phyloP scores from a whole-genome alignment of 2,888 invertebrate species.

The Heliconius charithonia region DNA sequence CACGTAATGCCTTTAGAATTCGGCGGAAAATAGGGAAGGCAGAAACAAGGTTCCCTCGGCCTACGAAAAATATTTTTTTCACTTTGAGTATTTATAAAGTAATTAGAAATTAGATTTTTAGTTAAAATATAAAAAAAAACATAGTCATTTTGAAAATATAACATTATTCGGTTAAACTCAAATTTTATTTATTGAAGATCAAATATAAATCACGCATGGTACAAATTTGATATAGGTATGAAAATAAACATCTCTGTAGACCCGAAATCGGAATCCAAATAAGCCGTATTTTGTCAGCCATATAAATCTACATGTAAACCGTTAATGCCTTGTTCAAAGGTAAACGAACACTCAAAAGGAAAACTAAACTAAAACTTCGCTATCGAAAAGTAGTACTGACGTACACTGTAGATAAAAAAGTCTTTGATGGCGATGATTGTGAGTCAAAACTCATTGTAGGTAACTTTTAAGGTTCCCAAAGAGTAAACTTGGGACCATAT shows the following conservation, averaged over 20 bases:
- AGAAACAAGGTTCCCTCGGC: too few relatives aligned
- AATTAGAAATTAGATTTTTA: too few relatives aligned
- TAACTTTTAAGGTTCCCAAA: not conserved
- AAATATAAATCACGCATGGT: not conserved
- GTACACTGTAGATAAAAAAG: not conserved
- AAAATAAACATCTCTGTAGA: not conserved
- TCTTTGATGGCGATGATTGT: too few relatives aligned
- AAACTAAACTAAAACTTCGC: not conserved
- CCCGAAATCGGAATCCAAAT: constrained; percentile 15
- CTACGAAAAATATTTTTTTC: too few relatives aligned
- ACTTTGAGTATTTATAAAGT: too few relatives aligned
- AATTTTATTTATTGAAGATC: not conserved
- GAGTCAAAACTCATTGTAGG: not conserved
- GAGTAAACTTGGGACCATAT: too few relatives aligned
- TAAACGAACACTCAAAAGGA: constrained; percentile 10
- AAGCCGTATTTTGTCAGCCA: constrained; percentile 23
- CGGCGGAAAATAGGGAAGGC: too few relatives aligned
- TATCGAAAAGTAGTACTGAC: not conserved
- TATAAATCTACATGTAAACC: constrained; percentile 8
- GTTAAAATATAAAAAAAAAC: too few relatives aligned
- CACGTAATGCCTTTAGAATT: too few relatives aligned
- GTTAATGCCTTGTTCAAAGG: constrained; percentile 13
- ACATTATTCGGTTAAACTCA: not conserved
- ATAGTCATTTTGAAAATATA: too few relatives aligned
- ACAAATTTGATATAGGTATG: not conserved